Conservation (phyloP, 2,888 invertebrate species). For the Tribolium freemani region DNA sequence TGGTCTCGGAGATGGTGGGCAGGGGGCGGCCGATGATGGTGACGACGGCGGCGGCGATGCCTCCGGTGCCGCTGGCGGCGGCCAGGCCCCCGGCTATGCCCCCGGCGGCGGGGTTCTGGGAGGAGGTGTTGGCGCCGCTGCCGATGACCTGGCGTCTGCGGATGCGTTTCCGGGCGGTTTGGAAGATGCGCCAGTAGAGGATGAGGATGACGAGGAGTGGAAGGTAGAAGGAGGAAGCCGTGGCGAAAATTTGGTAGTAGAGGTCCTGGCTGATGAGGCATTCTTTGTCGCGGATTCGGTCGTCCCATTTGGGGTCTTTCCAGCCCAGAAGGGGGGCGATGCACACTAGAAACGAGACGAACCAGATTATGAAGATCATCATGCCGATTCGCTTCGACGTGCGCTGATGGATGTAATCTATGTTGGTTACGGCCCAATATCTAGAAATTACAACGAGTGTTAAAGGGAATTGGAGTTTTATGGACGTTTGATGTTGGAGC, state of each 20-base stretch:
- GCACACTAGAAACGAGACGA: constrained; percentile 85
- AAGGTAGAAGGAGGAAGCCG: constrained; percentile 91
- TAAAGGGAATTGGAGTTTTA: background rate
- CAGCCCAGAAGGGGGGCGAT: constrained; percentile 90
- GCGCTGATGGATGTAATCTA: constrained; percentile 89
- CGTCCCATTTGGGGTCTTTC: constrained; percentile 78
- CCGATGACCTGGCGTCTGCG: constrained; percentile 76
- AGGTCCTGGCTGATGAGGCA: constrained; percentile 90
- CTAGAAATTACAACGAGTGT: constrained; percentile 65
- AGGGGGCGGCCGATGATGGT: constrained; percentile 72
- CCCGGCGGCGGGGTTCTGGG: constrained; percentile 68
- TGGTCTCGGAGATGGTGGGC: constrained; percentile 79
- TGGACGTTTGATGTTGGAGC: too few species aligned
- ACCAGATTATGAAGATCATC: constrained; percentile 89
- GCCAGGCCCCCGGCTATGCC: constrained; percentile 71
- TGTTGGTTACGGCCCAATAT: constrained; percentile 93
- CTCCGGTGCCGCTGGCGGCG: constrained; percentile 80
- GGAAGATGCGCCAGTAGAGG: constrained; percentile 92
- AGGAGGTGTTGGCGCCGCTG: constrained; percentile 63
- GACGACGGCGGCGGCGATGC: constrained; percentile 82
- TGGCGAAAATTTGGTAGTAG: constrained; percentile 89
- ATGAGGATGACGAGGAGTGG: constrained; percentile 87
- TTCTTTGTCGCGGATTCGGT: constrained; percentile 75
- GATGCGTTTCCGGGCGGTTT: constrained; percentile 90
- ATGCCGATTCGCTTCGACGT: constrained; percentile 82